These are phyloP conservation scores for Ophthalmolycus amberensis DNA, from an alignment of 2,113 vertebrate species.

Conservation along the genomic window DNA sequence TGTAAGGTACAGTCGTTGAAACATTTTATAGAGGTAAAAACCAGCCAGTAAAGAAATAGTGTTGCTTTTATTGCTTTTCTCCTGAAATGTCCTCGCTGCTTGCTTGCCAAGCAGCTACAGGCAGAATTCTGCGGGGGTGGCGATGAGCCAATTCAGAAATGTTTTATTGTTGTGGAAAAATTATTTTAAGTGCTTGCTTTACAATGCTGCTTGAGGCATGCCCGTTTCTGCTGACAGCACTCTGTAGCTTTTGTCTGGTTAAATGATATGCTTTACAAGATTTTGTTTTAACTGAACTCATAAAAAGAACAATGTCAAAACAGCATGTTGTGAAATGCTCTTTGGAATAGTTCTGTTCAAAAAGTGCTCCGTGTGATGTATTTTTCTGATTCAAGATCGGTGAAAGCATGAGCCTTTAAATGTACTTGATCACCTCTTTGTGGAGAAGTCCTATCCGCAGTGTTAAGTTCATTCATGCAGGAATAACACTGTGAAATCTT, in stretches of 20 bases:
- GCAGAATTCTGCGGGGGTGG: constrained; percentile 57
- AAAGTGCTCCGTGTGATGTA: neutral
- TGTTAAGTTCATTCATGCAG: neutral
- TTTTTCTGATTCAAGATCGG: constrained; percentile 22
- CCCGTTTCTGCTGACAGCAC: constrained; percentile 67
- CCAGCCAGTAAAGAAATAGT: constrained; percentile 57
- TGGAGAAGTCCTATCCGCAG: neutral
- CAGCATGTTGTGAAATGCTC: constrained; percentile 32
- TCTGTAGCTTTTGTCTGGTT: constrained; percentile 56
- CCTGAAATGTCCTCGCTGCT: constrained; percentile 56
- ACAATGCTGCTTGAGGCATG: constrained; percentile 71
- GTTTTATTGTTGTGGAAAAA: constrained; percentile 75
- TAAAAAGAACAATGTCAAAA: constrained; percentile 62
- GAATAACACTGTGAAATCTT: neutral
- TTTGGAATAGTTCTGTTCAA: constrained; percentile 23
- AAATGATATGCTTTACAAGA: constrained; percentile 60
- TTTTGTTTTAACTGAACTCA: constrained; percentile 56
- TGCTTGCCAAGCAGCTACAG: constrained; percentile 56
- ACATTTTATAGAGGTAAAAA: constrained; percentile 59
- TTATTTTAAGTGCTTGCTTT: constrained; percentile 75
- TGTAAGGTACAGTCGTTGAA: constrained; percentile 53
- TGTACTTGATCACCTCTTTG: constrained; percentile 15
- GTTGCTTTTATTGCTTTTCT: constrained; percentile 67
- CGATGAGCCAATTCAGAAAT: constrained; percentile 63
- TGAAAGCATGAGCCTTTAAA: neutral